Percentiles rank a stretch among this genome's conserved stretches.
Evolutionary conservation across 2,113 vertebrate species (phyloP).

Genomic region (Anoplopoma fimbria): DNA sequence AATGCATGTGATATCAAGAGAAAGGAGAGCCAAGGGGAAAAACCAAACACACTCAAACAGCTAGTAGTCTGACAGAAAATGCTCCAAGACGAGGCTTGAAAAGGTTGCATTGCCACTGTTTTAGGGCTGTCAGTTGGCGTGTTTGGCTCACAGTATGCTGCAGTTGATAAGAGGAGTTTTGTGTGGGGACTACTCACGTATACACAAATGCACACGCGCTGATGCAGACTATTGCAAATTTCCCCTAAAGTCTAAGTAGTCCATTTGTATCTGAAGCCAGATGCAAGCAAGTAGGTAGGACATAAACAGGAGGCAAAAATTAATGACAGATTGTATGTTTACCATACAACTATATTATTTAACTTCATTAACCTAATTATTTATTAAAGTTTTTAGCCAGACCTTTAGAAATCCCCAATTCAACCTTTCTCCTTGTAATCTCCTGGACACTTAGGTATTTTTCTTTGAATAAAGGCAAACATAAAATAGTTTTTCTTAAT

Average conservation of each 20-base stretch:
- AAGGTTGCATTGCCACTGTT: slow-evolving; percentile 47
- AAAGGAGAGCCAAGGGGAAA: slow-evolving; percentile 55
- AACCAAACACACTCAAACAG: slow-evolving; percentile 60
- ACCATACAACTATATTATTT: neutral
- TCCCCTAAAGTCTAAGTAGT: neutral
- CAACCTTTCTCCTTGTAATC: neutral
- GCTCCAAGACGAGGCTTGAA: slow-evolving; percentile 56
- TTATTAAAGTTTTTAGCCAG: neutral
- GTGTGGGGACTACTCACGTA: neutral
- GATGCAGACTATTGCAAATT: neutral
- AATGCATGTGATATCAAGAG: slow-evolving; percentile 76
- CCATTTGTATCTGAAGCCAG: neutral
- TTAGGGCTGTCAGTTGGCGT: slow-evolving; percentile 31
- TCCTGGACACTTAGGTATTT: neutral
- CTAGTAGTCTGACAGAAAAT: slow-evolving; percentile 53
- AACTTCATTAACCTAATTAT: no score
- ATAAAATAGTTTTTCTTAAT: neutral
- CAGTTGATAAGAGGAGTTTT: slow-evolving; percentile 31
- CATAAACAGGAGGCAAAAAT: neutral
- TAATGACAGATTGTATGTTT: neutral
- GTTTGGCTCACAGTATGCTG: slow-evolving; percentile 35
- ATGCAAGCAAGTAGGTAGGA: neutral
- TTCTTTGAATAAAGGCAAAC: neutral
- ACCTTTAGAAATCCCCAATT: neutral
- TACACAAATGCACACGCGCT: neutral